phyloP scores from a whole-genome alignment of 2,888 invertebrate genomes.

The Hololepta plana region DNA sequence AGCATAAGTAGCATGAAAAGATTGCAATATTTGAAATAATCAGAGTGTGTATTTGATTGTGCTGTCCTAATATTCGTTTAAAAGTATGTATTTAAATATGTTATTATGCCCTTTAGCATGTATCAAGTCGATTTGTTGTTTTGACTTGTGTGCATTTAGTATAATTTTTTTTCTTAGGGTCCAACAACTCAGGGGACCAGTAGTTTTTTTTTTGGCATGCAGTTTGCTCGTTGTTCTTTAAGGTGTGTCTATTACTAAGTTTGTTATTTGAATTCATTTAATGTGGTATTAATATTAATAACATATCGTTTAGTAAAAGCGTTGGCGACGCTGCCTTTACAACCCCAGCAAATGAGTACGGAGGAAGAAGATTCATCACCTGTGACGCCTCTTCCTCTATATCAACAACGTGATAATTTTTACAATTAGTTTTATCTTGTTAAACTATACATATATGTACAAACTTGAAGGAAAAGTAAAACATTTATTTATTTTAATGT shows the following conservation, averaged over 20 bases:
- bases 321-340: slow-evolving; percentile 48
- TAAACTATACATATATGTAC: no score
- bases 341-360: slow-evolving; percentile 30
- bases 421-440: no score
- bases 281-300: no score
- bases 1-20: slow-evolving; percentile 1
- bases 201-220: no score
- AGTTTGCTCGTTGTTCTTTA: slow-evolving; percentile 13
- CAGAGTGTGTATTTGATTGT: slow-evolving; percentile 7
- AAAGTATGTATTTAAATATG: no score
- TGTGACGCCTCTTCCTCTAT: slow-evolving; percentile 60
- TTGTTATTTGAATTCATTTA: no score
- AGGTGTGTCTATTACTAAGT: slow-evolving; percentile 14
- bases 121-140: slow-evolving; percentile 10
- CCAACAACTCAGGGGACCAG: slow-evolving; percentile 21
- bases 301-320: slow-evolving; percentile 55
- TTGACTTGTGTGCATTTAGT: slow-evolving; percentile 12
- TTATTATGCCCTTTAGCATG: no score
- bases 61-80: not conserved
- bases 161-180: slow-evolving; percentile 21
- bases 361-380: slow-evolving; percentile 61
- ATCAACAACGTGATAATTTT: slow-evolving; percentile 75
- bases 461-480: no score
- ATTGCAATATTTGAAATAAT: slow-evolving; percentile 4
- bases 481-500: no score